Evolutionary conservation across 2,113 vertebrate genomes (phyloP).

Genomic region (Hipposideros armiger): DNA sequence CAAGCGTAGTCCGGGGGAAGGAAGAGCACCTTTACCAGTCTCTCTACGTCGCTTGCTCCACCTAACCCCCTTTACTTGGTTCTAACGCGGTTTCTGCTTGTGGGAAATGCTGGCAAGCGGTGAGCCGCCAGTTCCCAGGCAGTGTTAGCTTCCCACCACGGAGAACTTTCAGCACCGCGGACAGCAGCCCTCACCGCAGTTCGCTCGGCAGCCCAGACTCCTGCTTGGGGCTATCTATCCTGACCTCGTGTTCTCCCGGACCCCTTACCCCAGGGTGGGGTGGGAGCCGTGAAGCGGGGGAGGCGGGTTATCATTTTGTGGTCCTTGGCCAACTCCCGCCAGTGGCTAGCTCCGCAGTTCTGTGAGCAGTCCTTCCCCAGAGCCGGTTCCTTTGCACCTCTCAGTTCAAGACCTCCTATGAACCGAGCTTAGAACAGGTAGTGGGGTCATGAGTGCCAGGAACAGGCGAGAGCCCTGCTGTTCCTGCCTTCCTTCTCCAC

Average conservation of each 20-base stretch:
- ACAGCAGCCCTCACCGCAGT: conserved; percentile 20
- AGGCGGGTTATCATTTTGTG: background rate
- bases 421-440: background rate
- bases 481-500: background rate
- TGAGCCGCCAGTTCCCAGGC: background rate
- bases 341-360: background rate
- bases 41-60: background rate
- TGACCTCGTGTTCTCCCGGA: fast-evolving
- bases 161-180: conserved; percentile 80
- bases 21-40: background rate
- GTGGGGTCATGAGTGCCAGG: background rate
- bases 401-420: background rate
- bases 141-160: background rate
- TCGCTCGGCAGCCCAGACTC: fast-evolving
- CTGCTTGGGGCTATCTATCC: no score
- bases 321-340: background rate
- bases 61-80: background rate
- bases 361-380: background rate
- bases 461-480: background rate
- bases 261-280: fast-evolving
- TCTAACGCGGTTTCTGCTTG: background rate
- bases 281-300: background rate
- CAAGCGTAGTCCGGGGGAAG: background rate
- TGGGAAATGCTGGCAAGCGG: background rate
- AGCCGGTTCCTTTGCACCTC: background rate